phyloP scores from a whole-genome alignment of 53 echinoderm and acorn worm genomes.

The Paracentrotus lividus region DNA sequence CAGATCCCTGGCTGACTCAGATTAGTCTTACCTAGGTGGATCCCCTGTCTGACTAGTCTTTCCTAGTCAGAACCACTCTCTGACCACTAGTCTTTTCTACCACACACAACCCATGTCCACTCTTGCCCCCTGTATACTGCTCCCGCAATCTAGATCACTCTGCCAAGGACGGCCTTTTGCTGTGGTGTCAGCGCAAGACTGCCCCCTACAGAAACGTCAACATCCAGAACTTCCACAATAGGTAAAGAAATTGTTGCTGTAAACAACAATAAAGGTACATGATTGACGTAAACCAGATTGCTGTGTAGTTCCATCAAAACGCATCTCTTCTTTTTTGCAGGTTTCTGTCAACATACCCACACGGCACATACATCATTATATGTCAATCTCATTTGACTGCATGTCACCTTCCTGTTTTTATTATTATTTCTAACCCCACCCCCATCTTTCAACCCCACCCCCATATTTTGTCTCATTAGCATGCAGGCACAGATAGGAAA shows the following conservation, averaged over 20 bases:
- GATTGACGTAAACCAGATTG: background rate
- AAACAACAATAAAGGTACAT: background rate
- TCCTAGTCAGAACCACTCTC: conserved; percentile 25
- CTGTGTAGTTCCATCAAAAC: conserved; percentile 40
- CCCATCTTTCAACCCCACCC: conserved; percentile 4
- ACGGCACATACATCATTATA: background rate
- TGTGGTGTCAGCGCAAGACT: conserved; percentile 99
- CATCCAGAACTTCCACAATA: conserved; percentile 93
- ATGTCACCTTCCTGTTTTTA: background rate
- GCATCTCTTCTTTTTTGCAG: conserved; percentile 12
- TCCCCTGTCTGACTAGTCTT: background rate
- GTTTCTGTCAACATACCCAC: background rate
- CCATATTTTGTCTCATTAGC: conserved; percentile 4
- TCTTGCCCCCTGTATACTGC: conserved; percentile 52
- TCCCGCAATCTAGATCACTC: conserved; percentile 94
- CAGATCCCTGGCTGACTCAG: too few relatives aligned
- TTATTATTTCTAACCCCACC: conserved; percentile 9
- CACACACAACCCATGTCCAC: conserved; percentile 67
- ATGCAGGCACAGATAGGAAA: conserved; percentile 28
- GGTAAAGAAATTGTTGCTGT: conserved; percentile 82
- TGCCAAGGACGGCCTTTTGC: conserved; percentile 97
- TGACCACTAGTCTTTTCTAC: conserved; percentile 64
- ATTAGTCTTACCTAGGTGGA: conserved; percentile 1
- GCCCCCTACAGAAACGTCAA: conserved; percentile 97
- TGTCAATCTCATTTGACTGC: background rate